Conservation (phyloP, 1,140 invertebrate species). For the Drosophila sturtevanti region DNA sequence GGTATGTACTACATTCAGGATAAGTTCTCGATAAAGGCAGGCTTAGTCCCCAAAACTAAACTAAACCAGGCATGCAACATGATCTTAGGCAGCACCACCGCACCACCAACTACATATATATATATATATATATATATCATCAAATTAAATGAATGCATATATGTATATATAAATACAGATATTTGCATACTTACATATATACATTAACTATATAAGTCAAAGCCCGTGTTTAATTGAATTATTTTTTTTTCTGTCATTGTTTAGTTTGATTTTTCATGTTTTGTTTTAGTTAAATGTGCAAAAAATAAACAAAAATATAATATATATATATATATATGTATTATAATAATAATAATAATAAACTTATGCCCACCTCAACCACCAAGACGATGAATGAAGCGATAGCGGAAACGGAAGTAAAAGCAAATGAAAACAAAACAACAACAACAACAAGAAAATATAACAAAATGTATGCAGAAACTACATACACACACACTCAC, state of each 20-base stretch:
- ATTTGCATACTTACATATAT: neutral
- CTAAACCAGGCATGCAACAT: conserved; percentile 18
- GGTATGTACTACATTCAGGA: conserved; percentile 46
- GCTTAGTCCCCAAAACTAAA: neutral
- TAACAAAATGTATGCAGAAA: neutral
- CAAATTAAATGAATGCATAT: neutral
- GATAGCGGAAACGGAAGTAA: conserved; percentile 22
- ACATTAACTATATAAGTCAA: conserved; percentile 54
- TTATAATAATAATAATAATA: conserved; percentile 23
- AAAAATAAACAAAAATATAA: conserved; percentile 37
- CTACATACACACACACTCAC: conserved; percentile 5
- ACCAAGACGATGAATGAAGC: conserved; percentile 62
- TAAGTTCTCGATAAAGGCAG: conserved; percentile 47
- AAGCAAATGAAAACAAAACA: conserved; percentile 2
- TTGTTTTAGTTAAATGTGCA: conserved; percentile 79
- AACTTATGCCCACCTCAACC: conserved; percentile 79
- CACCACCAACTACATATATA: conserved; percentile 48
- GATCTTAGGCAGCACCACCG: conserved; percentile 37
- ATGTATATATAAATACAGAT: neutral
- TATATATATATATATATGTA: too few relatives aligned
- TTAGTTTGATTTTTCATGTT: conserved; percentile 68
- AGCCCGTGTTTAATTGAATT: conserved; percentile 57
- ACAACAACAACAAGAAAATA: too few relatives aligned
- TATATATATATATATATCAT: neutral
- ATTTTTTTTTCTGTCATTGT: neutral